phyloP scores from a whole-genome alignment of 2,888 invertebrate genomes.

The Apantesis nais region DNA sequence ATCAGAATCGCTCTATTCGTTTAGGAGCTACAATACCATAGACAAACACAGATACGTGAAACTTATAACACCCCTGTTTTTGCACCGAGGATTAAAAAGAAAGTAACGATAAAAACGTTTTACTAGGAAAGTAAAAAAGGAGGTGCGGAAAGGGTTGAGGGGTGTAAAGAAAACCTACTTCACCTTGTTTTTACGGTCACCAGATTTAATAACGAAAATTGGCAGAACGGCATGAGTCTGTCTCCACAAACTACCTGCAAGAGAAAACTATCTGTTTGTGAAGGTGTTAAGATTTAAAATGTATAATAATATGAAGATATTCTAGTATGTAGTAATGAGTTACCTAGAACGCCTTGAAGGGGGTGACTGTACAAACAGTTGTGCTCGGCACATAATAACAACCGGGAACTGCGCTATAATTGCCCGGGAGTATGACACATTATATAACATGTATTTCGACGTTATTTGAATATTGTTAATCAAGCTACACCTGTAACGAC shows the following conservation, averaged over 20 bases:
- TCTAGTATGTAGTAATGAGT: conserved; percentile 27
- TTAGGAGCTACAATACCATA: background rate
- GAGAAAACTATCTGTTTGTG: conserved; percentile 27
- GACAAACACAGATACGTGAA: background rate
- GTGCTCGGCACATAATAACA: conserved; percentile 11
- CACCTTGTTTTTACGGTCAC: conserved; percentile 52
- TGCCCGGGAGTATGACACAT: background rate
- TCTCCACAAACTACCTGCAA: conserved; percentile 21
- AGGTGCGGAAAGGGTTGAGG: background rate
- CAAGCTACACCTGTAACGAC: background rate
- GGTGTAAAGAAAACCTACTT: conserved; percentile 45
- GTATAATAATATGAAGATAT: background rate
- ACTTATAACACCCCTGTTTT: too few species aligned
- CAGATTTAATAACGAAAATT: conserved; percentile 51
- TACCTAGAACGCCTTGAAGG: conserved; percentile 23
- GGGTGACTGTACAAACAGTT: conserved; percentile 22
- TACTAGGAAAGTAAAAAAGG: background rate
- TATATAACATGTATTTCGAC: background rate
- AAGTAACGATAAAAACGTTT: conserved; percentile 26
- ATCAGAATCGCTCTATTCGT: background rate
- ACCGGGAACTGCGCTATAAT: conserved; percentile 10
- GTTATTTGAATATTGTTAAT: conserved; percentile 2
- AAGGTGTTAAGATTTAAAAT: conserved; percentile 17
- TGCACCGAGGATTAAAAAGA: conserved; percentile 8
- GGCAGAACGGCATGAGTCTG: conserved; percentile 41